These are phyloP conservation scores for Alcedo quadribrachys DNA, from an alignment of 2,797 vertebrate genomes.

Conservation along the genomic window DNA sequence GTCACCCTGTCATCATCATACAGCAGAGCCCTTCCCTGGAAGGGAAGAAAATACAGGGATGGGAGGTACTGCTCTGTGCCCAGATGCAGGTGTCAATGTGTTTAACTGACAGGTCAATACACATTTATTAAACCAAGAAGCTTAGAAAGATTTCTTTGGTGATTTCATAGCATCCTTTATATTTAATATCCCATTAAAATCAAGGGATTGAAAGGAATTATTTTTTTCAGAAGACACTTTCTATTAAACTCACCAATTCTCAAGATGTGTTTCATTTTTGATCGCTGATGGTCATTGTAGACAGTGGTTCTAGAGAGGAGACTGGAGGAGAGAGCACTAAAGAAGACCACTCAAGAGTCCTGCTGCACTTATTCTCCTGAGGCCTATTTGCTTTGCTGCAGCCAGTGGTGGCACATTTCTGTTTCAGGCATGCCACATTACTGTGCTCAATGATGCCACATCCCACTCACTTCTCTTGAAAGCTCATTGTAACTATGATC, in stretches of 20 bases:
- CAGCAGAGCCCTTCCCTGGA: background rate
- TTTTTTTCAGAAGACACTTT: constrained; percentile 23
- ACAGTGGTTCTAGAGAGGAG: background rate
- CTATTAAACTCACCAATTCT: background rate
- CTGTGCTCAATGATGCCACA: background rate
- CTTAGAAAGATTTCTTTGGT: background rate
- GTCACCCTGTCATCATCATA: background rate
- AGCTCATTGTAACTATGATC: background rate
- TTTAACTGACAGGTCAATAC: background rate
- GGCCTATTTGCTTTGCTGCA: background rate
- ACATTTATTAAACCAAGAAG: background rate
- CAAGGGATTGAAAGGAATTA: background rate
- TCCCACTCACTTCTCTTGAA: background rate
- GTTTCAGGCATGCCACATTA: background rate
- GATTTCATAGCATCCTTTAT: background rate
- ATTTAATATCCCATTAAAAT: background rate
- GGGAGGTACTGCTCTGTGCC: background rate
- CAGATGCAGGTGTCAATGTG: background rate
- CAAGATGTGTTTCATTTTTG: background rate
- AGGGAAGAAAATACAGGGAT: background rate
- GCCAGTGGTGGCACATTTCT: background rate
- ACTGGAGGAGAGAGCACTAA: background rate
- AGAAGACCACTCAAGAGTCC: background rate
- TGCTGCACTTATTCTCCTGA: background rate
- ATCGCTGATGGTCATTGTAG: background rate